A percentile compares a stretch with the other conserved stretches of the same genome.
phyloP scores from a whole-genome alignment of 2,797 vertebrate species.

The Centropyge bicolor region DNA sequence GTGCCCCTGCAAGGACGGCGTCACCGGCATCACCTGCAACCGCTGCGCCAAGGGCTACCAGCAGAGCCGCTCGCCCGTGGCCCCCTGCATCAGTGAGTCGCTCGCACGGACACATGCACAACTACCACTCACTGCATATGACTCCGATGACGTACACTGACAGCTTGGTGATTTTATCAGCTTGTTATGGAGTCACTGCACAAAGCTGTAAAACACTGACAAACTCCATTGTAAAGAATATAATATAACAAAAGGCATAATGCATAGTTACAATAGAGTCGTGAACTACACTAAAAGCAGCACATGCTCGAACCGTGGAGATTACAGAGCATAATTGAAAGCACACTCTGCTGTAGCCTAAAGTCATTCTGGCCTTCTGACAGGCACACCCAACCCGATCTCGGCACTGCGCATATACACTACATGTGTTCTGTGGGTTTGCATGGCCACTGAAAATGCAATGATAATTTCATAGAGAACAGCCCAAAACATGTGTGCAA shows the following conservation, averaged over 20 bases:
- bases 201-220: not conserved
- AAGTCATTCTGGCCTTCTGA: slow-evolving; percentile 45
- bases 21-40: slow-evolving; percentile 97
- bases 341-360: slow-evolving; percentile 49
- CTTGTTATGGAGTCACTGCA: not conserved
- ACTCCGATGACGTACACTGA: not conserved
- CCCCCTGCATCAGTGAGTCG: slow-evolving; percentile 95
- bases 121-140: not conserved
- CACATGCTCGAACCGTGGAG: slow-evolving; percentile 22
- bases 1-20: slow-evolving; percentile 97
- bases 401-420: slow-evolving; percentile 8
- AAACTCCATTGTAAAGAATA: slow-evolving; percentile 6
- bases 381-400: slow-evolving; percentile 29
- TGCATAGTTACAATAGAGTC: not conserved
- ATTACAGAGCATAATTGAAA: slow-evolving; percentile 50
- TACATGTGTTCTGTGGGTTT: slow-evolving; percentile 43
- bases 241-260: not conserved
- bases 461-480: slow-evolving; percentile 39
- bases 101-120: not conserved
- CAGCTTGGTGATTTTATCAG: not conserved
- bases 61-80: slow-evolving; percentile 97
- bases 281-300: slow-evolving; percentile 12
- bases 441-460: slow-evolving; percentile 41
- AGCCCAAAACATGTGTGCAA: slow-evolving; percentile 35
- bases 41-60: slow-evolving; percentile 98